Evolutionary conservation across 2,113 vertebrate species (phyloP).

Genomic region (Meleagris gallopavo): DNA sequence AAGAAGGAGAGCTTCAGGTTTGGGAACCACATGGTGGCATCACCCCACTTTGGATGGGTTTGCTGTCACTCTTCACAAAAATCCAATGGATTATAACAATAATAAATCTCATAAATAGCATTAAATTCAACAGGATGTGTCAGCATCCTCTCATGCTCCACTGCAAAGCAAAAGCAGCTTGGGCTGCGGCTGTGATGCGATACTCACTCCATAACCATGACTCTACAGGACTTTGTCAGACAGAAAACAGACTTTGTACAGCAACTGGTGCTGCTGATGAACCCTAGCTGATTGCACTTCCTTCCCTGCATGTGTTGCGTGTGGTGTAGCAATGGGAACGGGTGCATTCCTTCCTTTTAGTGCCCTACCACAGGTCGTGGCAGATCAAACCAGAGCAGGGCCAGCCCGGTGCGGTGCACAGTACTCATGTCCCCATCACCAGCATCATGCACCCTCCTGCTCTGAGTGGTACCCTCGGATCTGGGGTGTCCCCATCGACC

Average conservation of each 20-base stretch:
- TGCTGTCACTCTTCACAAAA: not conserved
- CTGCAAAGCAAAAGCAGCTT: fast-evolving
- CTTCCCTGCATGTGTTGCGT: not conserved
- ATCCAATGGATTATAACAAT: too few relatives aligned
- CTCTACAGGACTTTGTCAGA: too few relatives aligned
- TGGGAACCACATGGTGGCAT: not conserved
- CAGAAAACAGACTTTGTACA: too few relatives aligned
- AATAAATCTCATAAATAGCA: fast-evolving
- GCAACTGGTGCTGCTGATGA: too few relatives aligned
- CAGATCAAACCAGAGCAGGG: not conserved
- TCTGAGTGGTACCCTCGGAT: not conserved
- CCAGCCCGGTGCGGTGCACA: not conserved
- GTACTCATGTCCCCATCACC: not conserved
- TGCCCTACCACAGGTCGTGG: not conserved
- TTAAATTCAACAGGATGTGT: fast-evolving
- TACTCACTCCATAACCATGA: not conserved
- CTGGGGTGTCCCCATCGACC: not conserved
- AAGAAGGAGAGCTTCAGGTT: not conserved
- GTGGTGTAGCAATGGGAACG: not conserved
- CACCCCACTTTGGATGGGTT: not conserved
- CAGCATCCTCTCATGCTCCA: fast-evolving
- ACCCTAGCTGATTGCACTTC: not conserved
- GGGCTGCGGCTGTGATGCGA: too few relatives aligned
- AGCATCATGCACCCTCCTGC: not conserved
- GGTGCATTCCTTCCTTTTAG: not conserved